Evolutionary conservation across 2,888 invertebrate genomes (phyloP), one percentile per base, ranked within the genome.

Genomic region (Thereva nobilitata): DNA sequence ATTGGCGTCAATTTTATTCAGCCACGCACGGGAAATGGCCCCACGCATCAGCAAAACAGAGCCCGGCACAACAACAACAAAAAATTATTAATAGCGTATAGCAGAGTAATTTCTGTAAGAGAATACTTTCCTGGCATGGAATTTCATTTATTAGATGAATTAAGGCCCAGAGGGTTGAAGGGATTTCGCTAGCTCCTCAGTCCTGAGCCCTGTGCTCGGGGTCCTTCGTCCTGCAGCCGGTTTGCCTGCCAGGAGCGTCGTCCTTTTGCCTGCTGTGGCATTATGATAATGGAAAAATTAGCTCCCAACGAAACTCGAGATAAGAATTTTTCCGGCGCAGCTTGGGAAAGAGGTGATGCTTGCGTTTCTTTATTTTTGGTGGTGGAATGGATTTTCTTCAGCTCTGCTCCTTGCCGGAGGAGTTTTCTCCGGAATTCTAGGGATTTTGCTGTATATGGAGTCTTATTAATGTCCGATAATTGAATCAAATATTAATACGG

Each of bases 61-160:
- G 52, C 59, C 56, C 66, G 41, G 49, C 54, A 66, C 64, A 42
- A 23, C 49, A 57, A 44, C 49, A 52, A 52, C n/a, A 64, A 68
- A 64, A 70, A 66, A 68, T 70, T 70, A 70, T 70, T 70, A 70
- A 70, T 70, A 67, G 68, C 70, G 49, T 65, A 61, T 50, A 70
- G 66, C 66, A 63, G 67, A 65, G 61, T 68, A 66, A 70, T 68
- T 68, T 67, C 63, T 64, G 61, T 68, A 68, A 68, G 66, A 55
- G 66, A 70, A 70, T 67, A 68, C 64, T 70, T 64, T 66, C 55
- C 64, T 69, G 65, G 68, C 65, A 69, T 69, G 67, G 70, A 70
- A 69, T 69, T 70, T 68, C 70, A 69, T 70, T 70, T 70, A 70
- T 70, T 70, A 70, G 70, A 64, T 67, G 65, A 69, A 70, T 70